Evolutionary conservation across 1,140 invertebrate genomes (phyloP), one percentile per base, ranked within the genome.

Genomic region (Neodiprion virginianus): DNA sequence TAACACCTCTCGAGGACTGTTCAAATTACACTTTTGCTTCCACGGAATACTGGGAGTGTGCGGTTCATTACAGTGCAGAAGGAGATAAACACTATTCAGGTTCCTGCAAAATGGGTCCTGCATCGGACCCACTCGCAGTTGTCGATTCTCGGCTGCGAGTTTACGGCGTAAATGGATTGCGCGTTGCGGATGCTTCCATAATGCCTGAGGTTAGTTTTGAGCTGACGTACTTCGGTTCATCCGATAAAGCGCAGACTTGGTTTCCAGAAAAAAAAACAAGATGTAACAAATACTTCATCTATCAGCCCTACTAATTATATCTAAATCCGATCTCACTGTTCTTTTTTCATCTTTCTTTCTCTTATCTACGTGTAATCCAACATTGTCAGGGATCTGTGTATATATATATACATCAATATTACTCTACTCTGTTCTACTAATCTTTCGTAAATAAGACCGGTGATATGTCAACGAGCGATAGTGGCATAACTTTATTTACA

Each of bases 81-180:
- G 93, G 94, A 0, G 94, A 96, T 85, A 96, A 96, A 82, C 95
- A 97, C 88, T 95, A 96, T 85, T 94, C 93, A 0, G 95, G 94
- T 0, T 94, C 93, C 8, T 95, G 94, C 83, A 93, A 92, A 87
- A 96, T 96, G 95, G 95, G 94, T 0, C 92, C 92, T 0, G 48
- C 87, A 0, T 88, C 84, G 1, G 94, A 96, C 83, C 89, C 89
- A 0, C 87, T 89, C 76, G 91, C 94, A 1, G 94, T 96, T 1
- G 94, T 96, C 0, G 92, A 95, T 85, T 86, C 91, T 8, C 83
- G 92, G 77, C 86, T 96, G 0, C 89, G 88, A 83, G 89, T 91
- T n/a, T 79, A 90, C 69, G 90, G 90, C 50, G 81, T 89, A 7
- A 77, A 50, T 67, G 84, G 88, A 53, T 77, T 90, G 72, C 79